Base-by-base conservation (phyloP, 2,113 vertebrate genomes). In the Ochotona curzoniae region DNA sequence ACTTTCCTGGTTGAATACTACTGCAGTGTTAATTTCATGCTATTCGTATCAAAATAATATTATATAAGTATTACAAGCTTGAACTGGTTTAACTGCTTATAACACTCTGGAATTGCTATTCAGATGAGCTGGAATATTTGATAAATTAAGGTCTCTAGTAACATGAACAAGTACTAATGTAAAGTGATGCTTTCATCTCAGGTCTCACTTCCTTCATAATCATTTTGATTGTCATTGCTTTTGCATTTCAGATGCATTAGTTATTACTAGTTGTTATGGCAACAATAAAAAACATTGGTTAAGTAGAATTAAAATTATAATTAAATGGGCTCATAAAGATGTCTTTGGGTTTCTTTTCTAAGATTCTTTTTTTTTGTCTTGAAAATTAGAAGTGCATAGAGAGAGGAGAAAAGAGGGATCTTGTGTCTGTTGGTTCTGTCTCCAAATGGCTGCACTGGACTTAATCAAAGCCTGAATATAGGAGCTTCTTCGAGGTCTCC, bases 81-180 rank as follows among this genome's bases (percentile, higher is more conserved):
- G 64, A 74, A 74, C 4, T 78, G 71, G 30, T 79, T 60, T 87
- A 87, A 21, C 30, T 85, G 26, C 51, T 12, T 25, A 26, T 71
- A 70, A 76, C 7, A 7, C 7, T 12, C 0, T 76, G 61, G 32
- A 91, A 76, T 85, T 81, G 69, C 8, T n/a, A 35, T 15, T 30
- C 54, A 92, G 64, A 35, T 83, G 28, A 93, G 47, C 60, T 47
- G 3, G 38, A 57, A 54, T 91, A 35, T n/a, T 79, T 85, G 67
- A 90, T 63, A 93, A 89, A 85, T 81, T 71, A 79, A 93, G 81
- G 81, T 89, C 25, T 79, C 47, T 67, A 11, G 26, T 54, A 87
- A 64, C 63, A 32, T 91, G 71, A 81, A 49, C 66, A 89, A 88
- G 15, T 49, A 5, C 44, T 54, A 85, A 25, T 78, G 12, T 64